A percentile compares a stretch with the other conserved stretches of the same genome.
Evolutionary conservation across 2,113 vertebrate genomes (phyloP).

Genomic region (Laterallus jamaicensis): DNA sequence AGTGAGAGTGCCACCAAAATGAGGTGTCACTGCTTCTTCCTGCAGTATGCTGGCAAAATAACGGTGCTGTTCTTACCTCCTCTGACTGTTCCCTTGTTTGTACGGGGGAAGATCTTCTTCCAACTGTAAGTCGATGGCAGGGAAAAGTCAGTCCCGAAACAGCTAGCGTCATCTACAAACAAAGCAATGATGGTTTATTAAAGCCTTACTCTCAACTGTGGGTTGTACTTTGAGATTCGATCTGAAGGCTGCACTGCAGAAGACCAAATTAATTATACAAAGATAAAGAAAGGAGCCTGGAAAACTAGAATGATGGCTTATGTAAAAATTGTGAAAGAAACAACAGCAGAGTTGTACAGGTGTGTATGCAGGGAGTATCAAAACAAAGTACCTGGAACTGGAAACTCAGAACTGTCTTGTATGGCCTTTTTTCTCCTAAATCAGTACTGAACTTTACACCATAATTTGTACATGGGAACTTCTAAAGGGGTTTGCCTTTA

Average conservation of each 20-base stretch:
- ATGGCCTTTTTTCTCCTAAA: not conserved
- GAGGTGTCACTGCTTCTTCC: not conserved
- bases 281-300: not conserved
- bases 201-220: not conserved
- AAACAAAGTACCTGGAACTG: not conserved
- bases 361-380: not conserved
- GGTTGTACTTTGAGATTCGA: not conserved
- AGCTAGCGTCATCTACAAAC: conserved; percentile 90
- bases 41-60: not conserved
- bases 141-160: conserved; percentile 91
- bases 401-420: not conserved
- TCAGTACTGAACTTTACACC: not conserved
- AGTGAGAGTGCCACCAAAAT: not conserved
- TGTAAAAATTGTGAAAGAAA: not conserved
- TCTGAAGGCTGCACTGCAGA: not conserved
- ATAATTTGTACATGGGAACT: not conserved
- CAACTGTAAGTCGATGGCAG: conserved; percentile 95
- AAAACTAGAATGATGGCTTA: not conserved
- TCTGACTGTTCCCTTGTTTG: conserved; percentile 91
- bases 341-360: not conserved
- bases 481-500: not conserved
- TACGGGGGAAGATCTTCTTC: conserved; percentile 88
- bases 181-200: conserved; percentile 22
- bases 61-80: conserved; percentile 77
- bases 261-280: not conserved